These are phyloP conservation scores for Leuciscus waleckii DNA, from an alignment of 2,797 vertebrate genomes.

Conservation along the genomic window DNA sequence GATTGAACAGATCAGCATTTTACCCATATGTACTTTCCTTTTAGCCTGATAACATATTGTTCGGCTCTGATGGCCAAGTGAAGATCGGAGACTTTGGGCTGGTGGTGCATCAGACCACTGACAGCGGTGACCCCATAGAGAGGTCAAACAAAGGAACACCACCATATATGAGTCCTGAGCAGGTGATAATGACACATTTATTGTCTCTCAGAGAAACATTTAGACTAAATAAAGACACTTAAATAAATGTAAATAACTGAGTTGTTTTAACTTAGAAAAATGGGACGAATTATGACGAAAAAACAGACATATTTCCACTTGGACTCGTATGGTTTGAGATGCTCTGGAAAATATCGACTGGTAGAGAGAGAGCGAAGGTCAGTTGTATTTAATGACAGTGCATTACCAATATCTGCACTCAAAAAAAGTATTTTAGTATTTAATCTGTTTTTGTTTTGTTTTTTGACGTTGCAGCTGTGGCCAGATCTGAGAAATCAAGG, in stretches of 20 bases:
- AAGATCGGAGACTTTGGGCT: conserved; percentile 88
- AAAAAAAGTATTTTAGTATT: neutral
- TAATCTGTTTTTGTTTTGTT: neutral
- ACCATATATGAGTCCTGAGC: conserved; percentile 74
- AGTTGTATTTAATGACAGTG: neutral
- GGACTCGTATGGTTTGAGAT: conserved; percentile 62
- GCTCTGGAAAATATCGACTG: conserved; percentile 53
- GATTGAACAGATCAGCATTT: neutral
- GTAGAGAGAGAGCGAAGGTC: conserved; percentile 3
- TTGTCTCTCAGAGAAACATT: too few relatives aligned
- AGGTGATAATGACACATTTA: neutral
- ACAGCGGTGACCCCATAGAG: neutral
- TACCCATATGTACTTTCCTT: neutral
- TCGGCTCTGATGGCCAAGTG: conserved; percentile 70
- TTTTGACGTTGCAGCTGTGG: conserved; percentile 41
- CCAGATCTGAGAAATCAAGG: neutral
- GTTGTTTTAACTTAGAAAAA: conserved; percentile 29
- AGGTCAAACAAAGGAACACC: conserved; percentile 69
- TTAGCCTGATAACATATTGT: conserved; percentile 83
- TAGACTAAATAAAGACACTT: too few relatives aligned
- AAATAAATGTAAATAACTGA: too few relatives aligned
- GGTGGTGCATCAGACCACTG: conserved; percentile 63
- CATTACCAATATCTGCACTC: too few relatives aligned
- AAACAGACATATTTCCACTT: conserved; percentile 62
- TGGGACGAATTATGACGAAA: conserved; percentile 45